Percentiles rank a stretch among this genome's conserved stretches.
These are phyloP conservation scores for Leptobrachium ailaonicum DNA, from an alignment of 2,113 vertebrate genomes.

Conservation along the genomic window DNA sequence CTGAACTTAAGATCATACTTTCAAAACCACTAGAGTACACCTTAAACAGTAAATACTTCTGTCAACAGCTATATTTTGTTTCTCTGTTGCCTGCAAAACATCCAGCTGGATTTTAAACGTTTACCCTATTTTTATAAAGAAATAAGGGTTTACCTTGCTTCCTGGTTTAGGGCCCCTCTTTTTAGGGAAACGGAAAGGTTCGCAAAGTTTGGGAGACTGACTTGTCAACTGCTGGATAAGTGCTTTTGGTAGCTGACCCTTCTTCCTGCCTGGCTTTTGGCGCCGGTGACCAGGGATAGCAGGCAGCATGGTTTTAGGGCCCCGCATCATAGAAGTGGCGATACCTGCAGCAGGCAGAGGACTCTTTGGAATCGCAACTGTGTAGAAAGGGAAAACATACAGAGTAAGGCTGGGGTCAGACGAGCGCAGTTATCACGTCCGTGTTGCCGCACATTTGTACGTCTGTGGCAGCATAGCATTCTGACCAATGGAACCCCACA, in stretches of 20 bases:
- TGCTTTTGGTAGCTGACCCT: conserved; percentile 81
- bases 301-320: conserved; percentile 74
- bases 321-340: conserved; percentile 77
- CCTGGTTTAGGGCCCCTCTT: conserved; percentile 97
- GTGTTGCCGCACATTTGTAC: too few species aligned
- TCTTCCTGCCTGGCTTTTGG: conserved; percentile 90
- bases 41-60: too few species aligned
- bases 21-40: too few species aligned
- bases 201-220: conserved; percentile 73
- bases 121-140: too few species aligned
- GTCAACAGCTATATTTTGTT: too few species aligned
- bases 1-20: too few species aligned
- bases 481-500: too few species aligned
- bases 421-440: neutral
- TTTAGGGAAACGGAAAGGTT: conserved; percentile 91
- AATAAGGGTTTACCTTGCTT: conserved; percentile 78
- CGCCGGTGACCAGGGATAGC: conserved; percentile 79
- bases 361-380: conserved; percentile 89
- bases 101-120: too few species aligned
- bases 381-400: conserved; percentile 53
- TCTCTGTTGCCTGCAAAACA: too few species aligned
- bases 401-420: conserved; percentile 53
- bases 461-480: too few species aligned
- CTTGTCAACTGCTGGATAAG: conserved; percentile 70
- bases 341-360: conserved; percentile 79